Conservation (phyloP, 2,797 vertebrate genomes). For the Gallinago nigripennis region DNA sequence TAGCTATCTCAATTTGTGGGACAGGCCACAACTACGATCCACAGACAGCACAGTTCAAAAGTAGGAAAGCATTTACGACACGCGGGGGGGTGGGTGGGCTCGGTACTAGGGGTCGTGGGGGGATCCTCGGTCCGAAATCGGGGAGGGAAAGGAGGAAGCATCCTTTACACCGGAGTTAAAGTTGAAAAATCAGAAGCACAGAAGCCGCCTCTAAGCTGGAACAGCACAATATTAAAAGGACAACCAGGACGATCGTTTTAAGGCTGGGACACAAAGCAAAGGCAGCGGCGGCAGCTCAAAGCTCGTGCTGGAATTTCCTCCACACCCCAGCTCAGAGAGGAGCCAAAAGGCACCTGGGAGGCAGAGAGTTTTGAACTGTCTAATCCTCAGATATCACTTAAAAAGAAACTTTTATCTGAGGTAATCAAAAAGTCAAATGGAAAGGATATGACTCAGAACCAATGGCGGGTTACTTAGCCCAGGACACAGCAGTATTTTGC, state of each 20-base stretch:
- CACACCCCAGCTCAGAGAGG: not conserved
- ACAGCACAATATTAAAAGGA: not conserved
- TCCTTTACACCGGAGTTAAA: not conserved
- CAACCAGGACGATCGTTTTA: not conserved
- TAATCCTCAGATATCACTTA: not conserved
- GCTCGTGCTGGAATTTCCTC: not conserved
- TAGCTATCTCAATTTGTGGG: not conserved
- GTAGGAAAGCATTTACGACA: not conserved
- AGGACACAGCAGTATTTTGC: slow-evolving; percentile 1
- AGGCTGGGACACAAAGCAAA: slow-evolving; percentile 31
- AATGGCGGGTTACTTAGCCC: not conserved
- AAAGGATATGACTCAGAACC: not conserved
- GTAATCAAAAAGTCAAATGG: not conserved
- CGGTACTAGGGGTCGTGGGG: not conserved
- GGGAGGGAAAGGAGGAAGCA: not conserved
- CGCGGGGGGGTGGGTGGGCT: not conserved
- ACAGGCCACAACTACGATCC: not conserved
- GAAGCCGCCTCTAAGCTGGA: not conserved
- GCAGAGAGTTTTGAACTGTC: not conserved
- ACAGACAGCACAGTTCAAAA: not conserved
- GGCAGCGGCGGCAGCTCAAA: not conserved
- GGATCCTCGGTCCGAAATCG: not conserved
- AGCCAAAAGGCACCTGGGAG: slow-evolving; percentile 43
- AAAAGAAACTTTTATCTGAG: slow-evolving; percentile 6
- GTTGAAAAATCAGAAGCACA: not conserved